Evolutionary conservation across 1,140 invertebrate genomes (phyloP).

Genomic region (Oryctes rhinoceros): DNA sequence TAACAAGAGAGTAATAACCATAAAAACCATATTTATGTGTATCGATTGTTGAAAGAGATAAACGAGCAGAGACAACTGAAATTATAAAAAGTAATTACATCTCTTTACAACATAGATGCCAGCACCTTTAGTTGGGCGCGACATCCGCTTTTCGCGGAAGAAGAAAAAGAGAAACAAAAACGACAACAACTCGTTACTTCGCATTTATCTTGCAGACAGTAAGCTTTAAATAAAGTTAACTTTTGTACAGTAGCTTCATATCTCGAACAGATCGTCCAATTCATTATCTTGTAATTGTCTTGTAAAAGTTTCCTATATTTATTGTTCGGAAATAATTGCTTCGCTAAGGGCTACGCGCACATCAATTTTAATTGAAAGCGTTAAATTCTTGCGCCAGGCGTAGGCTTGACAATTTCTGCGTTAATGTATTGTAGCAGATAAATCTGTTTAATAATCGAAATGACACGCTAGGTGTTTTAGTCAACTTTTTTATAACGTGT

Average conservation of each 20-base stretch:
- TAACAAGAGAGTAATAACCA: background rate
- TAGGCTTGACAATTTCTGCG: conserved; percentile 36
- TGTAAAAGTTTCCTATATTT: conserved; percentile 37
- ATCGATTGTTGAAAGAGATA: conserved; percentile 12
- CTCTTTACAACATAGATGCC: background rate
- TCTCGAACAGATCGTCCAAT: conserved; percentile 24
- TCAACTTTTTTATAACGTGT: background rate
- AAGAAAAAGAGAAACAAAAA: background rate
- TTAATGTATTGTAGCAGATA: conserved; percentile 18
- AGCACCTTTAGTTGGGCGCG: conserved; percentile 12
- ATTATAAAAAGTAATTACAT: conserved; percentile 23
- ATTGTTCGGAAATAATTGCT: conserved; percentile 32
- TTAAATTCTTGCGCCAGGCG: background rate
- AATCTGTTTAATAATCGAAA: conserved; percentile 7
- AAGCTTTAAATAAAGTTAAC: conserved; percentile 26
- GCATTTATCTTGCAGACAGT: background rate
- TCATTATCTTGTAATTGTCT: conserved; percentile 36
- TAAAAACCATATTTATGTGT: conserved; percentile 17
- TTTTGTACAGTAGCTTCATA: conserved; percentile 27
- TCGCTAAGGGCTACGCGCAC: conserved; percentile 17
- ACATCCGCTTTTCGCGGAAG: conserved; percentile 33
- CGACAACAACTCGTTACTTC: background rate
- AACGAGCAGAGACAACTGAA: conserved; percentile 2
- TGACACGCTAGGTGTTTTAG: background rate
- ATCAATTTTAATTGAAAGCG: conserved; percentile 35